Percentiles rank a stretch among this genome's conserved stretches.
Evolutionary conservation across 2,113 vertebrate species (phyloP).

Genomic region (chimpanzee (Pan troglodytes)): DNA sequence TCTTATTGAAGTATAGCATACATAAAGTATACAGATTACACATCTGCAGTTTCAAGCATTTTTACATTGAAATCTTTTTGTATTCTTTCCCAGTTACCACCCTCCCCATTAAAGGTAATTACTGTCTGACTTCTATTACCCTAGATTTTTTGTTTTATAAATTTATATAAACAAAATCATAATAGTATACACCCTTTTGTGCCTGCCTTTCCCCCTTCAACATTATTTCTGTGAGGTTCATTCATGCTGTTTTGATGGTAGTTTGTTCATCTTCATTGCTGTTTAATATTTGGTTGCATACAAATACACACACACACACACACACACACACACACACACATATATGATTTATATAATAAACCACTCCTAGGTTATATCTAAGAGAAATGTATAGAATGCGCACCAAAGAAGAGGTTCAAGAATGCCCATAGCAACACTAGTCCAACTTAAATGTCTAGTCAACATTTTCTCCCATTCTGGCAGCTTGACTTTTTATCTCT

Average conservation of each 20-base stretch:
- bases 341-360: neutral
- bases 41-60: neutral
- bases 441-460: neutral
- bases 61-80: neutral
- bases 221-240: neutral
- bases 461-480: neutral
- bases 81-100: neutral
- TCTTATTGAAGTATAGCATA: neutral
- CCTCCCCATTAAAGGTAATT: neutral
- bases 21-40: neutral
- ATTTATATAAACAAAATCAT: neutral
- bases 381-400: neutral
- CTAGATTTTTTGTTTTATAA: neutral
- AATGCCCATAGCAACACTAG: neutral
- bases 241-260: neutral
- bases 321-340: too few relatives aligned
- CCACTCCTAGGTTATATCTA: neutral
- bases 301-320: neutral
- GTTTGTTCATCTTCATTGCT: neutral
- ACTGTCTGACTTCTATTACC: neutral
- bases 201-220: neutral
- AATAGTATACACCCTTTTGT: neutral
- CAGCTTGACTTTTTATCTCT: neutral
- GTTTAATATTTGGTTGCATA: neutral
- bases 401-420: neutral